Percentiles rank a stretch among this genome's conserved stretches.
These are phyloP conservation scores for Anniella stebbinsi DNA, from an alignment of 2,797 vertebrate genomes.

Conservation along the genomic window DNA sequence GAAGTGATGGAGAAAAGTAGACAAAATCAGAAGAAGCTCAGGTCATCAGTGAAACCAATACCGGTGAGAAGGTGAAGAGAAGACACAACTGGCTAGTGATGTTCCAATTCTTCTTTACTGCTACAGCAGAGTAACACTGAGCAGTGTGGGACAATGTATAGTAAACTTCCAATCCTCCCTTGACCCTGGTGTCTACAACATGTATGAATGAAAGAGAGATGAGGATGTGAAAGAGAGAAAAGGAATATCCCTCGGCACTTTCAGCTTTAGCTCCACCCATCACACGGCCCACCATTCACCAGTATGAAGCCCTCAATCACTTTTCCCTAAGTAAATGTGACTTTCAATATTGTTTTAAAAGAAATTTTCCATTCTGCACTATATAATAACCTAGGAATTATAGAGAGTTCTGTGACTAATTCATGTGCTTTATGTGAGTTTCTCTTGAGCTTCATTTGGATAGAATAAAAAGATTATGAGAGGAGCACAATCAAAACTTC, in stretches of 20 bases:
- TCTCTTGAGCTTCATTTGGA: not conserved
- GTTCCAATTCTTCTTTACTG: not conserved
- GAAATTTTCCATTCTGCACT: not conserved
- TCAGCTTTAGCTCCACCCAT: too few relatives aligned
- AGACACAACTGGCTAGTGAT: not conserved
- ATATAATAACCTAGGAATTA: not conserved
- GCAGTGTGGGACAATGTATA: too few relatives aligned
- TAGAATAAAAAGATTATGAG: not conserved
- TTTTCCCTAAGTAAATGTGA: too few relatives aligned
- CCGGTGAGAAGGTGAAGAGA: not conserved
- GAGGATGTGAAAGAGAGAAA: too few relatives aligned
- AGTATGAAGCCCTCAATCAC: too few relatives aligned
- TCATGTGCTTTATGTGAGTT: not conserved
- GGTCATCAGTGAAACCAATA: not conserved
- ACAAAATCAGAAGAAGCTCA: not conserved
- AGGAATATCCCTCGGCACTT: too few relatives aligned
- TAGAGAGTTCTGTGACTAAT: not conserved
- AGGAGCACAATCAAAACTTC: not conserved
- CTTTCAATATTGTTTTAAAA: too few relatives aligned
- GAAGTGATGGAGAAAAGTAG: not conserved
- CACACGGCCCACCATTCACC: too few relatives aligned
- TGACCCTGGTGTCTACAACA: too few relatives aligned
- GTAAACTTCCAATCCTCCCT: too few relatives aligned
- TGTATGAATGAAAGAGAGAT: too few relatives aligned
- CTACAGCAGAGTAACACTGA: too few relatives aligned